Evolutionary conservation across 2,113 vertebrate genomes (phyloP), one percentile per base, ranked within the genome.

Genomic region (Scatophagus argus): DNA sequence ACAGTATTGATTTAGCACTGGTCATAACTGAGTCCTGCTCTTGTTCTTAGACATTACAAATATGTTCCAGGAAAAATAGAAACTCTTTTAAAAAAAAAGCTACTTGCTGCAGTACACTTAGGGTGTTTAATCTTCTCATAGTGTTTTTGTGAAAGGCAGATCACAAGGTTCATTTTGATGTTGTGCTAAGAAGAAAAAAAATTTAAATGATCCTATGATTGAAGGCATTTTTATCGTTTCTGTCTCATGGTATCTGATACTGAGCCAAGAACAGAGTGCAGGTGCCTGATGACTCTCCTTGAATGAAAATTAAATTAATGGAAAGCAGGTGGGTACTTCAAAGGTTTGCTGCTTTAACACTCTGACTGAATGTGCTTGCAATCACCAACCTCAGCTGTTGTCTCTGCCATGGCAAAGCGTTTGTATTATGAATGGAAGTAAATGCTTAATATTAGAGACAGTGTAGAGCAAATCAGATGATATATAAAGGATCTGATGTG

Each of bases 251-350:
- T 77, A 72, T 82, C 66, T 83, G 75, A 83, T 77, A 49, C 52
- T 9, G 49, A 86, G 88, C 77, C 83, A 87, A 77, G 72, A 76
- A 74, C 67, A 74, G 69, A 82, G 68, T 83, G 74, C 88, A 91
- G 84, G 85, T 90, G 86, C 62, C 65, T 73, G 79, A 85, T 80
- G 83, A 84, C 80, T 88, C 83, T 71, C 74, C 78, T 69, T 81
- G 79, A 88, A 89, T 83, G 83, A 76, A 88, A 88, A 89, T 87
- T 29, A 76, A 87, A 88, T 90, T 79, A 90, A 93, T 88, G 74
- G 74, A 91, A 88, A 88, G 79, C 89, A 93, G 89, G 83, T 89
- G 88, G 87, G 73, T 74, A 85, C 88, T 88, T 91, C 84, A 91
- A 91, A 92, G 79, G 66, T 83, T 69, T 60, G 62, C 84, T 79